Evolutionary conservation across 2,797 vertebrate species (phyloP).

Genomic region (Chelidonichthys spinosus): DNA sequence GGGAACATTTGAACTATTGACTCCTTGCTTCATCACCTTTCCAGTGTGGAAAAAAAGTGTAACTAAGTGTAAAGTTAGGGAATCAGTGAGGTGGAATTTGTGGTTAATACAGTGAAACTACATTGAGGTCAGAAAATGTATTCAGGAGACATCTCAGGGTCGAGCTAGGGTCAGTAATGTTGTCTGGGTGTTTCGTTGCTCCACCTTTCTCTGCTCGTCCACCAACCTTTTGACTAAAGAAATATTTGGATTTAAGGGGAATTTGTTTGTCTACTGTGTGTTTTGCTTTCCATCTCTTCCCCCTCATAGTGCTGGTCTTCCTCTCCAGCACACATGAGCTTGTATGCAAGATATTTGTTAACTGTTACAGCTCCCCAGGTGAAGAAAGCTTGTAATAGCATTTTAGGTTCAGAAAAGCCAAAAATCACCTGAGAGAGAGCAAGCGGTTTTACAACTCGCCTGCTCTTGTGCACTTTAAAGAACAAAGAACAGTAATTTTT

Average conservation of each 20-base stretch:
- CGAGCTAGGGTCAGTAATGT: conserved; percentile 28
- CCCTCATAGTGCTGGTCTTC: not conserved
- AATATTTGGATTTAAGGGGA: conserved; percentile 37
- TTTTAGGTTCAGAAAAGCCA: not conserved
- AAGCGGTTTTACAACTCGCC: not conserved
- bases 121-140: conserved; percentile 14
- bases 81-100: not conserved
- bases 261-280: conserved; percentile 4
- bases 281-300: not conserved
- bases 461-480: not conserved
- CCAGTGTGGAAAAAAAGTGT: not conserved
- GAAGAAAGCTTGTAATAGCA: not conserved
- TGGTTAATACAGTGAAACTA: conserved; percentile 13
- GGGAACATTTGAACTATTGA: conserved; percentile 12
- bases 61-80: not conserved
- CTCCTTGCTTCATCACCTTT: not conserved
- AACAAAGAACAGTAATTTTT: conserved; percentile 11
- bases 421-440: conserved; percentile 1
- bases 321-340: not conserved
- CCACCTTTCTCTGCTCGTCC: conserved; percentile 32
- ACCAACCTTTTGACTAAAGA: conserved; percentile 43
- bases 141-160: conserved; percentile 34
- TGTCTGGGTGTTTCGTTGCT: conserved; percentile 21
- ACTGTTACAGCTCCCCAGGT: not conserved
- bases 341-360: not conserved